These are phyloP conservation scores for Hypomecis punctinalis DNA, from an alignment of 2,888 invertebrate species.

Conservation along the genomic window DNA sequence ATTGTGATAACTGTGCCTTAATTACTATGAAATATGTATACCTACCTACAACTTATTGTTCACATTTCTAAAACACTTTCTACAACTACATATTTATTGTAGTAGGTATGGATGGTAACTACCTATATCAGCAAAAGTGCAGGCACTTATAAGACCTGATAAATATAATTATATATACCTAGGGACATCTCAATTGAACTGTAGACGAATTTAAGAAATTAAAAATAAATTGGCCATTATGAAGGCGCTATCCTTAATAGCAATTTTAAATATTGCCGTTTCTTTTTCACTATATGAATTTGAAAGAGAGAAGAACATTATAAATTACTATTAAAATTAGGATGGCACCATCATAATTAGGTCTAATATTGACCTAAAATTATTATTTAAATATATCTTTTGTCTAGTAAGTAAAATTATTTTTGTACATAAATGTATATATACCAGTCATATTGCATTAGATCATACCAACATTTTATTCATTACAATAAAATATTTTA, in stretches of 20 bases:
- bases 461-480: constrained; percentile 23
- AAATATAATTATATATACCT: background rate
- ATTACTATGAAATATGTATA: constrained; percentile 13
- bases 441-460: constrained; percentile 27
- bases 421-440: constrained; percentile 35
- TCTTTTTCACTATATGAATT: too few species aligned
- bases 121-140: background rate
- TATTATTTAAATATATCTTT: constrained; percentile 1
- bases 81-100: background rate
- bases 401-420: constrained; percentile 16
- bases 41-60: background rate
- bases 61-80: background rate
- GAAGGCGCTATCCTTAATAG: too few species aligned
- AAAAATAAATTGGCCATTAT: background rate
- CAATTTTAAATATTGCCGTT: too few species aligned
- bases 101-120: background rate
- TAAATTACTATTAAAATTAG: too few species aligned
- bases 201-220: constrained; percentile 22
- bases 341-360: too few species aligned
- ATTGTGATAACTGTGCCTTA: constrained; percentile 76
- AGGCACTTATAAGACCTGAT: too few species aligned
- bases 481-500: constrained; percentile 45
- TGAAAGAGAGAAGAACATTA: too few species aligned
- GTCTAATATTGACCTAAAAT: background rate
- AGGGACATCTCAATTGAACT: background rate